Evolutionary conservation across 1,140 invertebrate species (phyloP).

Genomic region (Macrobrachium nipponense): DNA sequence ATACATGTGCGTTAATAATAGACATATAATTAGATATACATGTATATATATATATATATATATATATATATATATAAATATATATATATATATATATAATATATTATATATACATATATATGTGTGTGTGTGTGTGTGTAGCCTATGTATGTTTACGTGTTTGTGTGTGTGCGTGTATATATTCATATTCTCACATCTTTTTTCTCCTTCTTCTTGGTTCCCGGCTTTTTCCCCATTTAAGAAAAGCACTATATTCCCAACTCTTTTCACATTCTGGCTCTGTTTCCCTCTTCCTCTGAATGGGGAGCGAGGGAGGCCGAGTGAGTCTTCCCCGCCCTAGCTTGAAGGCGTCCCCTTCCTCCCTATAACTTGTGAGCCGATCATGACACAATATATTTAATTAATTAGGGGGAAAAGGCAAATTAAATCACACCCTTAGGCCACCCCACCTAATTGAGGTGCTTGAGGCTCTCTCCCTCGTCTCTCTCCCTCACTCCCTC

Average conservation of each 20-base stretch:
- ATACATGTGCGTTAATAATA: not conserved
- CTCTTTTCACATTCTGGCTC: not conserved
- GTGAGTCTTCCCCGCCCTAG: not conserved
- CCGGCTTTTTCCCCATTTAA: too few relatives aligned
- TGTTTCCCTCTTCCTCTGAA: not conserved
- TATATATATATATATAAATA: not conserved
- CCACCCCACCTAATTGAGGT: constrained; percentile 26
- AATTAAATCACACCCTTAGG: constrained; percentile 46
- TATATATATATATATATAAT: not conserved
- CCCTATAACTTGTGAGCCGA: constrained; percentile 43
- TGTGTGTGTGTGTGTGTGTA: not conserved
- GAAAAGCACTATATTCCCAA: not conserved
- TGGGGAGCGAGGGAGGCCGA: not conserved
- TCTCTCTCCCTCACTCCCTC: not conserved
- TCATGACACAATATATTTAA: constrained; percentile 48
- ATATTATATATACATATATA: not conserved
- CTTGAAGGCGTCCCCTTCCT: not conserved
- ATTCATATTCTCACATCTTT: too few relatives aligned
- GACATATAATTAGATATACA: not conserved
- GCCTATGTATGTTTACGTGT: not conserved
- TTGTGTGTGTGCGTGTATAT: not conserved
- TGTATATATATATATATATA: not conserved
- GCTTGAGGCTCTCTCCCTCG: constrained; percentile 11
- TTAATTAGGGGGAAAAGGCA: constrained; percentile 41
- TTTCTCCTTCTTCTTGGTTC: too few relatives aligned